Evolutionary conservation across 2,797 vertebrate genomes (phyloP).

Genomic region (Poecilia velifera): DNA sequence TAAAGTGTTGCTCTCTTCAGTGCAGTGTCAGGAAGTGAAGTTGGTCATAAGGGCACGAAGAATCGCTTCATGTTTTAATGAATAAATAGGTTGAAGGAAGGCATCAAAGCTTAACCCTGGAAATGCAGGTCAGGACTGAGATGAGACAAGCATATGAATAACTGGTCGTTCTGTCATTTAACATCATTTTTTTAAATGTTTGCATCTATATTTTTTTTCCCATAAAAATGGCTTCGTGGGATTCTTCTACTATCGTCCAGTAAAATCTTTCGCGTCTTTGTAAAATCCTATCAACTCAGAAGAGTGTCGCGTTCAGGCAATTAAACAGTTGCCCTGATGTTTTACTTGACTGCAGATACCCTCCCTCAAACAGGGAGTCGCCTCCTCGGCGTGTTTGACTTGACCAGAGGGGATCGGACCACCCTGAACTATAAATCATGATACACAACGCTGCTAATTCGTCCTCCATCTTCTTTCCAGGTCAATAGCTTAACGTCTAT

Average conservation of each 20-base stretch:
- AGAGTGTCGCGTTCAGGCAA: not conserved
- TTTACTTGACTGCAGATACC: not conserved
- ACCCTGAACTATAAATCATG: constrained; percentile 53
- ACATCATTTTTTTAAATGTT: constrained; percentile 35
- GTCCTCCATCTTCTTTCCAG: constrained; percentile 56
- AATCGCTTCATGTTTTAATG: constrained; percentile 78
- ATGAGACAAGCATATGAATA: constrained; percentile 62
- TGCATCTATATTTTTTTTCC: not conserved
- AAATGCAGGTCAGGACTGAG: constrained; percentile 56
- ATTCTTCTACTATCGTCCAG: not conserved
- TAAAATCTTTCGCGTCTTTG: not conserved
- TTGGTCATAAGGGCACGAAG: constrained; percentile 41
- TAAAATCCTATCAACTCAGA: not conserved
- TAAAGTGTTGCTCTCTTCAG: constrained; percentile 58
- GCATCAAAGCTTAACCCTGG: constrained; percentile 64
- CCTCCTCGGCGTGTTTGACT: constrained; percentile 10
- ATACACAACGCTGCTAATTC: constrained; percentile 32
- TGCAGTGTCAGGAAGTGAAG: constrained; percentile 54
- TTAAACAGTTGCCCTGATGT: not conserved
- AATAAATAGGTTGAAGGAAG: constrained; percentile 73
- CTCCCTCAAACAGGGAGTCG: constrained; percentile 23
- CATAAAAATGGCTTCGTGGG: not conserved
- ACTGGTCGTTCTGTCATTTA: constrained; percentile 39
- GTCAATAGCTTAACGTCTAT: constrained; percentile 59
- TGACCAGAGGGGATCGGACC: constrained; percentile 27